Evolutionary conservation across 1,140 invertebrate genomes (phyloP).

Genomic region (Nephila pilipes): DNA sequence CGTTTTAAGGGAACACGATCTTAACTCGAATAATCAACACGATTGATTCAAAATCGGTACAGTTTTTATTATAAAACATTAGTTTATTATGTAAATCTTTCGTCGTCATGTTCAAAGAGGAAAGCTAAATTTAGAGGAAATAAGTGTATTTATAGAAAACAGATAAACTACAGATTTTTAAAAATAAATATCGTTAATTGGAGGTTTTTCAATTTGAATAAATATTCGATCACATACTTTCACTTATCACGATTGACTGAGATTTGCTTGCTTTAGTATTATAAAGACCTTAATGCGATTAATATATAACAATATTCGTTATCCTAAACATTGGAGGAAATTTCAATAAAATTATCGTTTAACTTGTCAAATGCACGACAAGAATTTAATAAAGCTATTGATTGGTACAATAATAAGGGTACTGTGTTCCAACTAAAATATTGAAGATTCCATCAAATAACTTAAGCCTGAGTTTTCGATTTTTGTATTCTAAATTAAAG

Average conservation of each 20-base stretch:
- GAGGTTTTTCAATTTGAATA: neutral
- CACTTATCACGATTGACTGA: neutral
- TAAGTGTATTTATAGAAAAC: too few relatives aligned
- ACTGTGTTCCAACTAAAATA: neutral
- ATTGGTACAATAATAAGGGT: neutral
- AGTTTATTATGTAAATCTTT: too few relatives aligned
- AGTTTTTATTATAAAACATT: too few relatives aligned
- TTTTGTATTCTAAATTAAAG: neutral
- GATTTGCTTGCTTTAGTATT: neutral
- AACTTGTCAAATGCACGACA: conserved; percentile 21
- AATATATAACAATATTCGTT: neutral
- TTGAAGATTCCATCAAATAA: conserved; percentile 11
- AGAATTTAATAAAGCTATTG: conserved; percentile 8
- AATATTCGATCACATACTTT: neutral
- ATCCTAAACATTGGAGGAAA: neutral
- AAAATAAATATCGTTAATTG: too few relatives aligned
- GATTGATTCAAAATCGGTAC: too few relatives aligned
- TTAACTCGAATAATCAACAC: too few relatives aligned
- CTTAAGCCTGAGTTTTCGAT: neutral
- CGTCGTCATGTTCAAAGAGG: too few relatives aligned
- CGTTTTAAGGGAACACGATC: too few relatives aligned
- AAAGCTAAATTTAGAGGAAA: too few relatives aligned
- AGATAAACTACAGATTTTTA: too few relatives aligned
- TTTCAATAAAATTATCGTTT: conserved; percentile 11
- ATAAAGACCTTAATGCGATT: neutral